Conservation (phyloP, 23 tunicate genomes). For the Aplidium turbinatum region DNA sequence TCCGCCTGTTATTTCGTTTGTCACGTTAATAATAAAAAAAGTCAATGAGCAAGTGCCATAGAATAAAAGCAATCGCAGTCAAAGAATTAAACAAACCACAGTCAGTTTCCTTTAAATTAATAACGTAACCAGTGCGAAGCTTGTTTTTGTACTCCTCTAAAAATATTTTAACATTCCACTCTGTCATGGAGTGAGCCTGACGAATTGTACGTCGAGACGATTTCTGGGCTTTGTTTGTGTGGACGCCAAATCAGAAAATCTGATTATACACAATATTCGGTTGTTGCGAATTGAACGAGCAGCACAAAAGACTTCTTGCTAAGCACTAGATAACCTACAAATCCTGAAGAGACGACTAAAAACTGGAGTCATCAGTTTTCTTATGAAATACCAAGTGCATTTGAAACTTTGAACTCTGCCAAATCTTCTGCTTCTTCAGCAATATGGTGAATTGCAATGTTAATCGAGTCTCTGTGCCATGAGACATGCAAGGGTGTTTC, state of each 20-base stretch:
- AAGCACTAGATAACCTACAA: neutral
- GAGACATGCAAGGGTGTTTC: neutral
- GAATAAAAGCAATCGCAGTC: too few relatives aligned
- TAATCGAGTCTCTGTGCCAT: neutral
- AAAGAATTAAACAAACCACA: too few relatives aligned
- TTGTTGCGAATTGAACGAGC: neutral
- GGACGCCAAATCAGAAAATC: conserved; percentile 1
- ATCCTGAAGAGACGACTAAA: neutral
- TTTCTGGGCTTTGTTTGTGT: neutral
- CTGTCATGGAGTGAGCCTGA: neutral
- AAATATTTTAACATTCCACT: neutral
- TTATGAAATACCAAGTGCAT: neutral
- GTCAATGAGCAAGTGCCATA: too few relatives aligned
- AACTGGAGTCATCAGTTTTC: neutral
- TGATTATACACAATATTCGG: neutral
- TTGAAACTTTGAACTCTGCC: neutral
- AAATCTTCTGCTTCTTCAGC: conserved; percentile 1
- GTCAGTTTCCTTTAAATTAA: neutral
- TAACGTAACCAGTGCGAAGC: neutral
- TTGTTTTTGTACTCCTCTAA: neutral
- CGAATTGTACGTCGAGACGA: neutral
- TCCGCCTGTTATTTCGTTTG: too few relatives aligned
- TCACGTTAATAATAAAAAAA: too few relatives aligned
- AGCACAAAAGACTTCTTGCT: neutral
- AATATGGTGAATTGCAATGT: neutral